Conservation (phyloP, 2,113 vertebrate genomes). For the Glaucidium brasilianum region DNA sequence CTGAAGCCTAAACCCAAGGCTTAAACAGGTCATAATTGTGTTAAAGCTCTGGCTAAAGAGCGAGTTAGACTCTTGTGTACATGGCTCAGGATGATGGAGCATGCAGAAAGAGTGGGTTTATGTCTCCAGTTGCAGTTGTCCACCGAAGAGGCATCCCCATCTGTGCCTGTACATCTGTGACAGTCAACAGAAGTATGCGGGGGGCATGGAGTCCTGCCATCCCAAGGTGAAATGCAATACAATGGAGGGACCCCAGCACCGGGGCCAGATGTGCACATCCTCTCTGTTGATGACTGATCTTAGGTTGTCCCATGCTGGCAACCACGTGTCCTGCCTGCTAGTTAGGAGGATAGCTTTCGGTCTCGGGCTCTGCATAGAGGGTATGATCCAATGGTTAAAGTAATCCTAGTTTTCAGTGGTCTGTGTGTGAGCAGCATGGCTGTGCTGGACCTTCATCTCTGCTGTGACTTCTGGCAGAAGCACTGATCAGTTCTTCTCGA, state of each 20-base stretch:
- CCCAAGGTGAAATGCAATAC: background rate
- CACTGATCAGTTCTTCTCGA: background rate
- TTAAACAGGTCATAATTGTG: background rate
- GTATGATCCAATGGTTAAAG: background rate
- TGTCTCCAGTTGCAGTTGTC: background rate
- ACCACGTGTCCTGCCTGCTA: background rate
- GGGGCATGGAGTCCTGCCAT: background rate
- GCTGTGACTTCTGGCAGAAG: background rate
- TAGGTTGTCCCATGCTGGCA: background rate
- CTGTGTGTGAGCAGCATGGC: background rate
- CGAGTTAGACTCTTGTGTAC: background rate
- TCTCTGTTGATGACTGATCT: background rate
- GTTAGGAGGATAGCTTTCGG: background rate
- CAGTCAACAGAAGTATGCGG: background rate
- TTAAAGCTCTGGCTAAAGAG: background rate
- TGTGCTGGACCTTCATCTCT: background rate
- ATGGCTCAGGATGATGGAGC: background rate
- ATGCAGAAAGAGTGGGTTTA: background rate
- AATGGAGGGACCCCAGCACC: background rate
- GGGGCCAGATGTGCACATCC: background rate
- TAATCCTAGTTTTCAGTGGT: background rate
- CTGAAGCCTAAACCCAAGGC: background rate
- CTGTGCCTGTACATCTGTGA: background rate
- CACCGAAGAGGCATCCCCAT: background rate
- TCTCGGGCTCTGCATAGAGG: background rate